phyloP scores from a whole-genome alignment of 2,113 vertebrate species.

The Columba janthina region DNA sequence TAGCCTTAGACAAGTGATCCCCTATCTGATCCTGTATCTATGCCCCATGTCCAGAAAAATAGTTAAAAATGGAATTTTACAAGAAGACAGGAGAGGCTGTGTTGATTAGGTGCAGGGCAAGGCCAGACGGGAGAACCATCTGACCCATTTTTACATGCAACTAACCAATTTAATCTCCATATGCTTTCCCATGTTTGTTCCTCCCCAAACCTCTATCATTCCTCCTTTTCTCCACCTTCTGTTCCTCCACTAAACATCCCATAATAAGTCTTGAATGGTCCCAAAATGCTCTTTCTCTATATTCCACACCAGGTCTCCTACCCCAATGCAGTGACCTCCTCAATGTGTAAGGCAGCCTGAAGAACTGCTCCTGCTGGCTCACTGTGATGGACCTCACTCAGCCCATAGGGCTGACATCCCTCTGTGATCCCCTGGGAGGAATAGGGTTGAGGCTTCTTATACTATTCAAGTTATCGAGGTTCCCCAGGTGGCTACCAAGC shows the following conservation, averaged over 20 bases:
- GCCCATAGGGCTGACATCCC: background rate
- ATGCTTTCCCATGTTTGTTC: background rate
- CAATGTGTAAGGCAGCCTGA: background rate
- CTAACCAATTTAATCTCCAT: background rate
- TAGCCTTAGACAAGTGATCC: background rate
- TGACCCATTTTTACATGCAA: background rate
- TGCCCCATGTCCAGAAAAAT: background rate
- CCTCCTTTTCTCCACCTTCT: background rate
- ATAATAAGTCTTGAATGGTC: background rate
- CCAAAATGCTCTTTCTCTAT: background rate
- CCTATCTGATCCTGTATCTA: background rate
- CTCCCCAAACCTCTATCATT: background rate
- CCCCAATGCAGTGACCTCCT: background rate
- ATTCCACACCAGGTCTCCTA: background rate
- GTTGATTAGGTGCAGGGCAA: rapidly evolving
- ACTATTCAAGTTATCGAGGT: background rate
- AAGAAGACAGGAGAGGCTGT: background rate
- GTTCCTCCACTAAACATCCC: background rate
- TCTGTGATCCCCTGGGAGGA: background rate
- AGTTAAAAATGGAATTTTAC: background rate
- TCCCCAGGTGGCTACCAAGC: background rate
- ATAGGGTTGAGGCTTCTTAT: background rate
- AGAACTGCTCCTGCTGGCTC: background rate
- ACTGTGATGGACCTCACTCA: background rate
- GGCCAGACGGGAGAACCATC: background rate